Percentiles rank a stretch among this genome's conserved stretches.
Conservation (phyloP, 1,140 invertebrate species). For the Ips nitidus region DNA sequence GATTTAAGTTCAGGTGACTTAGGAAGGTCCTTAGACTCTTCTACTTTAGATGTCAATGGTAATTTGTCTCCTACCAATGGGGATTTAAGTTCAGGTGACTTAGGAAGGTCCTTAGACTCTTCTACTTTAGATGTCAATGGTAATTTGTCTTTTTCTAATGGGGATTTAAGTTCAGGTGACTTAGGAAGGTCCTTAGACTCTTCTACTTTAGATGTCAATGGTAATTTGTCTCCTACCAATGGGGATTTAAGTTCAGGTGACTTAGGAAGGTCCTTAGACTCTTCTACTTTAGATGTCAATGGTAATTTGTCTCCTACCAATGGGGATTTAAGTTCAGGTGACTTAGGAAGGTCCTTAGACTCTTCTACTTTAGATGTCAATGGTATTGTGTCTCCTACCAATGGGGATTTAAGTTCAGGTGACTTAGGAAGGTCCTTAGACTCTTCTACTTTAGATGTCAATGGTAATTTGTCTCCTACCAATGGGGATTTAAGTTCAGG, state of each 20-base stretch:
- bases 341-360: background rate
- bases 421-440: background rate
- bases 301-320: background rate
- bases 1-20: background rate
- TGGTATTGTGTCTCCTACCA: background rate
- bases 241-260: background rate
- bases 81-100: background rate
- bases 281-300: background rate
- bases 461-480: background rate
- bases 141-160: background rate
- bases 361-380: background rate
- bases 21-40: background rate
- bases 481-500: slow-evolving; percentile 4
- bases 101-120: background rate
- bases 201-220: no score
- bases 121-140: background rate
- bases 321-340: background rate
- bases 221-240: no score
- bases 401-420: background rate
- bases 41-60: background rate
- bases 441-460: background rate
- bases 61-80: background rate
- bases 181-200: background rate
- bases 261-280: background rate
- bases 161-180: background rate